Evolutionary conservation across 2,797 vertebrate species (phyloP).

Genomic region (Glossophaga mutica): DNA sequence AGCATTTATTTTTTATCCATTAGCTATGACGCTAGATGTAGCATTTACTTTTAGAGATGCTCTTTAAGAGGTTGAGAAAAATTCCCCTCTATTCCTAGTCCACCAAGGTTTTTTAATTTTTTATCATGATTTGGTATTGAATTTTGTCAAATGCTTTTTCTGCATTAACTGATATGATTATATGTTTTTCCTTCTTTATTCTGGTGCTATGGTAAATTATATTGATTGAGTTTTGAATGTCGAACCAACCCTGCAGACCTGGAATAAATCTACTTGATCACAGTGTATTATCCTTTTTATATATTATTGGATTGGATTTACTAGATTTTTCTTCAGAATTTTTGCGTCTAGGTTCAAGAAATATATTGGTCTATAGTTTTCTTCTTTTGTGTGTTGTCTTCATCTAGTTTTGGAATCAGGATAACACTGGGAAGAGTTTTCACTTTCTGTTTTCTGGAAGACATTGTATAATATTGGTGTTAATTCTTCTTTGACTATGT

Average conservation of each 20-base stretch:
- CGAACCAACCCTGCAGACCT: not conserved
- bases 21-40: not conserved
- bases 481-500: not conserved
- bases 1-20: not conserved
- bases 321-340: conserved; percentile 19
- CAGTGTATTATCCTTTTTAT: not conserved
- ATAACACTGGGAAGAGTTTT: not conserved
- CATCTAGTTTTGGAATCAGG: not conserved
- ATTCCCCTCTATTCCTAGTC: not conserved
- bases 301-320: not conserved
- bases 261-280: not conserved
- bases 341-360: conserved; percentile 21
- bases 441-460: not conserved
- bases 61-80: not conserved
- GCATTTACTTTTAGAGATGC: not conserved
- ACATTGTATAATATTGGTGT: not conserved
- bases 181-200: conserved; percentile 14
- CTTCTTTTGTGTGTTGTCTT: conserved; percentile 23
- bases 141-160: not conserved
- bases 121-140: not conserved
- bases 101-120: not conserved
- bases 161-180: not conserved
- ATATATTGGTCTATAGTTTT: not conserved
- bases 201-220: not conserved
- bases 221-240: not conserved